Percentiles rank a stretch among this genome's conserved stretches.
Conservation (phyloP, 1,140 invertebrate species). For the Protaetia brevitarsis region DNA sequence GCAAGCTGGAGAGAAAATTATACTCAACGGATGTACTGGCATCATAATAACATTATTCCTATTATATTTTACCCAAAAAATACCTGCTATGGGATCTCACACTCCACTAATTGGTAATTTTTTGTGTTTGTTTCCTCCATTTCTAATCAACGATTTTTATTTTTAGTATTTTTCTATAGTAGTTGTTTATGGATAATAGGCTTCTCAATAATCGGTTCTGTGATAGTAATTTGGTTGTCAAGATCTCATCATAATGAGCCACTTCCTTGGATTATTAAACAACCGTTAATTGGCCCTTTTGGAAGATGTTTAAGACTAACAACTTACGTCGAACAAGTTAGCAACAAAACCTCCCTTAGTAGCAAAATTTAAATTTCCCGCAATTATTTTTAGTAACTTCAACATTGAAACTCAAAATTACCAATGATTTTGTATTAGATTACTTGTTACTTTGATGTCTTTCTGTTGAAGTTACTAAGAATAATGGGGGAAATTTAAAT, state of each 20-base stretch:
- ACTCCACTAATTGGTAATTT: constrained; percentile 62
- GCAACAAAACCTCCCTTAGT: too few species aligned
- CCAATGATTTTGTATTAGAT: too few species aligned
- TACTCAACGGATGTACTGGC: constrained; percentile 57
- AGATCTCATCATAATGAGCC: constrained; percentile 50
- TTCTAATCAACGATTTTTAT: background rate
- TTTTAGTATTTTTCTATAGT: constrained; percentile 54
- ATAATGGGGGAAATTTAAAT: too few species aligned
- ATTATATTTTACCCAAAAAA: constrained; percentile 60
- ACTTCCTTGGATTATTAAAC: constrained; percentile 56
- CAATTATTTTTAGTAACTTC: too few species aligned
- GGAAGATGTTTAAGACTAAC: constrained; percentile 54
- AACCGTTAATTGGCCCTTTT: constrained; percentile 53
- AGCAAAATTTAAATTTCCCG: too few species aligned
- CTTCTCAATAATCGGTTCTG: constrained; percentile 61
- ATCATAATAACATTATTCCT: constrained; percentile 60
- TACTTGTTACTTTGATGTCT: too few species aligned
- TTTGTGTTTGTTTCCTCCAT: background rate
- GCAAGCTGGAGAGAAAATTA: constrained; percentile 62
- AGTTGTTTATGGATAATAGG: constrained; percentile 58
- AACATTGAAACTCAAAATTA: too few species aligned
- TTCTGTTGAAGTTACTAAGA: too few species aligned
- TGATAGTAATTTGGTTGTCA: constrained; percentile 55
- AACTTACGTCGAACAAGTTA: constrained; percentile 39
- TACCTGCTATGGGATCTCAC: constrained; percentile 59